A percentile compares a stretch with the other conserved stretches of the same genome.
These are phyloP conservation scores for Grallaria varia DNA, from an alignment of 2,113 vertebrate species.

Conservation along the genomic window DNA sequence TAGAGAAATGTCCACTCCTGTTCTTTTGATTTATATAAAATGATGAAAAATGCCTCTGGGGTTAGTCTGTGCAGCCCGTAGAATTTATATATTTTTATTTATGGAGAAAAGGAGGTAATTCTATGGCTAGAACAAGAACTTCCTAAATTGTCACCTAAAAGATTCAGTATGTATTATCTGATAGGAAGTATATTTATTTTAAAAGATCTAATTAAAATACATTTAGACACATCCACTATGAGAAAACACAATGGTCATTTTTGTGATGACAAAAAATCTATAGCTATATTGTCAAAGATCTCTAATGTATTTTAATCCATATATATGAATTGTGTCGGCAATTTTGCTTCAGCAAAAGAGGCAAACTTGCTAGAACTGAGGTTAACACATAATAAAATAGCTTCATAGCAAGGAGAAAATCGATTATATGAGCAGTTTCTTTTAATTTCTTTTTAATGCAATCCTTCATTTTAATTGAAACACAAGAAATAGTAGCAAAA, in stretches of 20 bases:
- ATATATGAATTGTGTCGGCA: background rate
- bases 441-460: background rate
- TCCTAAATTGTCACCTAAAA: background rate
- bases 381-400: background rate
- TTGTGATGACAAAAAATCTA: background rate
- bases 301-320: background rate
- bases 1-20: background rate
- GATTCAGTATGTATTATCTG: background rate
- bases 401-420: background rate
- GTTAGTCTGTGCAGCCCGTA: background rate
- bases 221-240: background rate
- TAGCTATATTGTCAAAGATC: background rate
- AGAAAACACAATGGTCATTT: background rate
- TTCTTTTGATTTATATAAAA: conserved; percentile 46
- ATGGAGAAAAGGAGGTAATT: background rate
- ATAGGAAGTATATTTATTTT: background rate
- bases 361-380: background rate
- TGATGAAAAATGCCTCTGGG: conserved; percentile 21
- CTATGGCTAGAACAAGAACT: background rate
- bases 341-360: background rate
- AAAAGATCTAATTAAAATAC: background rate
- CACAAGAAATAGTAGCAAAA: background rate
- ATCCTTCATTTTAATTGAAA: background rate
- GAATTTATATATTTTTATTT: conserved; percentile 39
- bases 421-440: background rate